phyloP scores from a whole-genome alignment of 2,113 vertebrate genomes.

The Oxyura jamaicensis region DNA sequence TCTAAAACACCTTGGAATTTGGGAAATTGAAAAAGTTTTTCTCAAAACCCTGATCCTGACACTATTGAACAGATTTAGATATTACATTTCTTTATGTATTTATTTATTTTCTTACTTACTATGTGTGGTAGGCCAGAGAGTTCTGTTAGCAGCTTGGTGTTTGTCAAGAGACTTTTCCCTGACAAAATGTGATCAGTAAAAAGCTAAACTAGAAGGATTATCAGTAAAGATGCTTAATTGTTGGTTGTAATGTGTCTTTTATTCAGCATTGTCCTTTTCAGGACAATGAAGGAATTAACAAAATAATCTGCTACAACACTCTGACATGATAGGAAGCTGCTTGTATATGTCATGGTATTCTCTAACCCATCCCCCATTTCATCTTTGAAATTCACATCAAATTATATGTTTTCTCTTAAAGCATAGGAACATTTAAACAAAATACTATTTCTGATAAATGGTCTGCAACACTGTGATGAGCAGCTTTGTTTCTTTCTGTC shows the following conservation, averaged over 20 bases:
- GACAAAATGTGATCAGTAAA: not conserved
- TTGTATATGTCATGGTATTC: not conserved
- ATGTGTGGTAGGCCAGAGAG: not conserved
- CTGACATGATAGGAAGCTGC: not conserved
- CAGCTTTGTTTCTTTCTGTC: not conserved
- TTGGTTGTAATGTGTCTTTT: not conserved
- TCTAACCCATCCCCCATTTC: not conserved
- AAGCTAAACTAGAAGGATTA: not conserved
- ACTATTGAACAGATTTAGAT: not conserved
- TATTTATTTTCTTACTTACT: not conserved
- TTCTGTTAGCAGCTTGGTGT: not conserved
- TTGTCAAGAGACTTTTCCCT: not conserved
- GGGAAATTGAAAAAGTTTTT: not conserved
- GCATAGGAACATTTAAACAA: not conserved
- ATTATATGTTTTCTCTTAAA: not conserved
- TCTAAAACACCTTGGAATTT: not conserved
- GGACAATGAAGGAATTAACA: not conserved
- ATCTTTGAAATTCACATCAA: not conserved
- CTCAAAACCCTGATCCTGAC: not conserved
- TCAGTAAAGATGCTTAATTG: not conserved
- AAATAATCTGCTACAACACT: not conserved
- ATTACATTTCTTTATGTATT: not conserved
- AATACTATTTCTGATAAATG: not conserved
- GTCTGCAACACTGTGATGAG: not conserved
- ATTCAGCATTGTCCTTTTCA: not conserved